Evolutionary conservation across 2,888 invertebrate species (phyloP).

Genomic region (Drosophila demipolita): DNA sequence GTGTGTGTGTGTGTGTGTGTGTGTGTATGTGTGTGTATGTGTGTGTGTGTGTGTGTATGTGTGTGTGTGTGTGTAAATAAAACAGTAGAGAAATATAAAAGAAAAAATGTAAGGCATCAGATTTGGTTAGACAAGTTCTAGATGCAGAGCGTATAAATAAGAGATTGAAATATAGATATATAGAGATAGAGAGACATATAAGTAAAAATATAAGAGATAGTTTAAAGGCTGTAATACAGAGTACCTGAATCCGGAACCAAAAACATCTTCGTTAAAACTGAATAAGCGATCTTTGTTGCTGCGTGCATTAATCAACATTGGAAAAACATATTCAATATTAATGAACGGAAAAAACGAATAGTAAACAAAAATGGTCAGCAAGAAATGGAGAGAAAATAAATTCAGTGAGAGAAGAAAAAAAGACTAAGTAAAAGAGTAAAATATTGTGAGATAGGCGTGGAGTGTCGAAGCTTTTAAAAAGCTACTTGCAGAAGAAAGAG

Average conservation of each 20-base stretch:
- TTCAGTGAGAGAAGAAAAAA: neutral
- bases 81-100: slow-evolving; percentile 58
- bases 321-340: slow-evolving; percentile 5
- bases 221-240: slow-evolving; percentile 44
- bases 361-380: slow-evolving; percentile 14
- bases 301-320: slow-evolving; percentile 87
- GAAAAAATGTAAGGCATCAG: slow-evolving; percentile 62
- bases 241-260: slow-evolving; percentile 86
- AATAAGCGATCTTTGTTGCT: slow-evolving; percentile 93
- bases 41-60: too few species aligned
- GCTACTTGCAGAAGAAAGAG: slow-evolving; percentile 3
- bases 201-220: slow-evolving; percentile 11
- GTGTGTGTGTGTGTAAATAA: slow-evolving; percentile 40
- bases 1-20: slow-evolving; percentile 38
- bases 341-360: slow-evolving; percentile 15
- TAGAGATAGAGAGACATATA: slow-evolving; percentile 13
- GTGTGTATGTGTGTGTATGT: slow-evolving; percentile 43
- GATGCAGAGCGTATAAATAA: slow-evolving; percentile 11
- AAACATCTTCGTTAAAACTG: slow-evolving; percentile 92
- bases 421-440: slow-evolving; percentile 17
- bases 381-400: slow-evolving; percentile 3
- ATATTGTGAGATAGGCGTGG: slow-evolving; percentile 4
- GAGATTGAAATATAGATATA: slow-evolving; percentile 12
- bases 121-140: slow-evolving; percentile 37
- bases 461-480: slow-evolving; percentile 17